phyloP scores from a whole-genome alignment of 2,113 vertebrate genomes.

The Hirundichthys speculiger region DNA sequence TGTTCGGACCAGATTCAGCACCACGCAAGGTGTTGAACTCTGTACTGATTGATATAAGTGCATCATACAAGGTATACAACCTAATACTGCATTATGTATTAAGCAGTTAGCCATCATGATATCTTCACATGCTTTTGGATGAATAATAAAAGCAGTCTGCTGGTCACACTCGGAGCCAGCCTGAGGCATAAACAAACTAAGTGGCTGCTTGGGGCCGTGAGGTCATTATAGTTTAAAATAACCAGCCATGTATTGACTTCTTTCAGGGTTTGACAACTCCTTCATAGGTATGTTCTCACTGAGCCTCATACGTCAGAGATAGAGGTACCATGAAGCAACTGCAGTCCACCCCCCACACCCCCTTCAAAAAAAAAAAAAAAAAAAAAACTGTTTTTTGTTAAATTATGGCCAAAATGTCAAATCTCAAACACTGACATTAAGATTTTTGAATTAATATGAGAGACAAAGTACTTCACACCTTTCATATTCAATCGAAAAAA shows the following conservation, averaged over 20 bases:
- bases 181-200: conserved; percentile 33
- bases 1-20: background rate
- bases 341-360: no score
- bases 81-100: background rate
- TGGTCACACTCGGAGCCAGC: conserved; percentile 4
- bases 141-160: conserved; percentile 9
- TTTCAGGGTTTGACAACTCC: background rate
- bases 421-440: no score
- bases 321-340: background rate
- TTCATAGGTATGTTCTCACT: conserved; percentile 1
- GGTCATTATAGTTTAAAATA: conserved; percentile 8
- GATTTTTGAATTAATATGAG: no score
- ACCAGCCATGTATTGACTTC: background rate
- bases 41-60: background rate
- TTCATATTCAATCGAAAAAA: no score
- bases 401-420: no score
- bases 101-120: background rate
- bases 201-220: conserved; percentile 5
- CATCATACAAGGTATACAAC: conserved; percentile 13
- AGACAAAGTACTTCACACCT: no score
- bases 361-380: no score
- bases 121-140: conserved; percentile 6
- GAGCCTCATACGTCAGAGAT: background rate
- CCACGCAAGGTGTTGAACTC: background rate
- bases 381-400: no score